Evolutionary conservation across 2,888 invertebrate species (phyloP), one percentile per base, ranked within the genome.

Genomic region (Galerucella nymphaeae): DNA sequence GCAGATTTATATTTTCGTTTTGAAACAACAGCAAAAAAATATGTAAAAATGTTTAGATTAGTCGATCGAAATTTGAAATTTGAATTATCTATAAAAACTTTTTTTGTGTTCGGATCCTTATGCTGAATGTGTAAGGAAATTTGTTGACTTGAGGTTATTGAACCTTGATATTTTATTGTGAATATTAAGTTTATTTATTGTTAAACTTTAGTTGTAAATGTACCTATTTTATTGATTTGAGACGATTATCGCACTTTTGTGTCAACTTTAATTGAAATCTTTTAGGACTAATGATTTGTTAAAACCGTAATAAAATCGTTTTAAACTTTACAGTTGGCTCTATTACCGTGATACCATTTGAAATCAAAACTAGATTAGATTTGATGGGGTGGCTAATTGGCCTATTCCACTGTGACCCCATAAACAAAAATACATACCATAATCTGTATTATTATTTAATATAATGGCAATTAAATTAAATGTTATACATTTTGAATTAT

Each of bases 141-240:
- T 30, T 62, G 61, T 62, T 42, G 42, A 42, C 16, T 62, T 62
- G 16, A 62, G 61, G 61, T 62, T n/a, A 38, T 62, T 58, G 14
- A 13, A 23, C 42, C 61, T 62, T 62, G 18, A 30, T 30, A 57
- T 57, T 61, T 16, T 53, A 53, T 53, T 62, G 61, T 62, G 18
- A 42, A 62, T 62, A 62, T 62, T 62, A 59, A 16, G 18, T 62
- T 62, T 62, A 62, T 62, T 62, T 62, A 62, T 59, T 59, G 38
- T 59, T 59, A n/a, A 59, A 38, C 59, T 58, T 58, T 59, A 59
- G n/a, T 30, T n/a, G 38, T 59, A 13, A 58, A 30, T 59, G 59
- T 59, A 59, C n/a, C n/a, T n/a, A n/a, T 59, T 38, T 38, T 41
- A 18, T 62, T 18, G 16, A 18, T 38, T 62, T 42, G 61, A 62